Percentiles rank a stretch among this genome's conserved stretches.
Conservation (phyloP, 2,888 invertebrate genomes). For the Chalcosyrphus nemorum region DNA sequence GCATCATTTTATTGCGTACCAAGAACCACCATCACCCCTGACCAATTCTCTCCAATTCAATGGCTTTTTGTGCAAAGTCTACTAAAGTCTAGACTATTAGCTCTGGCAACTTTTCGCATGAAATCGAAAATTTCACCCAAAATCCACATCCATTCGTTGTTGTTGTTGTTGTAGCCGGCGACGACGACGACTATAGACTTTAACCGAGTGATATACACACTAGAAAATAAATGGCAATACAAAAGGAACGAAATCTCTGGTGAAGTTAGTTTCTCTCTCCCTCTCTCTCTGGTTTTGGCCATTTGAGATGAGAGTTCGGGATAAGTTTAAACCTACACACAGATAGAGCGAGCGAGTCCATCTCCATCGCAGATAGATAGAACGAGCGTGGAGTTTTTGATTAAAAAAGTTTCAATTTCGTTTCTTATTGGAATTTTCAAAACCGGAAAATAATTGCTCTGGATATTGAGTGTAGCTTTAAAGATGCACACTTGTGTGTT, state of each 20-base stretch:
- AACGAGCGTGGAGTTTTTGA: constrained; percentile 59
- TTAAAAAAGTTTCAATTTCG: constrained; percentile 73
- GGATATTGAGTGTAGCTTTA: constrained; percentile 40
- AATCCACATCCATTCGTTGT: constrained; percentile 41
- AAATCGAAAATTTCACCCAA: constrained; percentile 66
- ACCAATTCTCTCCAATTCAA: too few relatives aligned
- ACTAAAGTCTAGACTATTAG: constrained; percentile 62
- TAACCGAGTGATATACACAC: constrained; percentile 16
- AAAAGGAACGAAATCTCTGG: constrained; percentile 22
- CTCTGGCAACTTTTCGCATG: constrained; percentile 48
- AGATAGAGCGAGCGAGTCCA: too few relatives aligned
- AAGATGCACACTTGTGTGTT: constrained; percentile 14
- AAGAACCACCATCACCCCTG: too few relatives aligned
- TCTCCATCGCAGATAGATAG: not conserved
- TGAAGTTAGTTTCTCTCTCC: constrained; percentile 21
- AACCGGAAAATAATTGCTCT: constrained; percentile 55
- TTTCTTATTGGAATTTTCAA: constrained; percentile 68
- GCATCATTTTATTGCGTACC: not conserved
- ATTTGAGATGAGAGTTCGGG: constrained; percentile 28
- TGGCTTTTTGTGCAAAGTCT: constrained; percentile 31
- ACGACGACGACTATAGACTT: not conserved
- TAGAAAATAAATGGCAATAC: constrained; percentile 39
- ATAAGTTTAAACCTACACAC: constrained; percentile 22
- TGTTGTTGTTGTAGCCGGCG: too few relatives aligned
- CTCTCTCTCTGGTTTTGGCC: not conserved